Evolutionary conservation across 2,888 invertebrate genomes (phyloP).

Genomic region (Lamellibrachia satsuma): DNA sequence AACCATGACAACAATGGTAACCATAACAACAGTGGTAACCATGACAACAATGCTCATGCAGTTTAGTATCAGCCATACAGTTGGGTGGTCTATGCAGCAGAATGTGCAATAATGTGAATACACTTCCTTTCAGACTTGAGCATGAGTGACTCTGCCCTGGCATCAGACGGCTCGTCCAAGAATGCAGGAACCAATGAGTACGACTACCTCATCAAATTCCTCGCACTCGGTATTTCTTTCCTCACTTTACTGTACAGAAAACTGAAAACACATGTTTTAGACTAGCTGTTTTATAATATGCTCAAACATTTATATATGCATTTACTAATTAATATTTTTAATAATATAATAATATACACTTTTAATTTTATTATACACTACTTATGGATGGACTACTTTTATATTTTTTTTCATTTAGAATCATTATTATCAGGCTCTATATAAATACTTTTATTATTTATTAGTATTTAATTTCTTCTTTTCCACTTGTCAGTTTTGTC

Average conservation of each 20-base stretch:
- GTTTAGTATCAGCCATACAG: neutral
- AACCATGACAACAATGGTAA: neutral
- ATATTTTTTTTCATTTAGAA: too few relatives aligned
- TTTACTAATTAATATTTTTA: too few relatives aligned
- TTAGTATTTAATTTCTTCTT: constrained; percentile 35
- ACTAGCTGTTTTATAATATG: too few relatives aligned
- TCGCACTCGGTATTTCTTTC: constrained; percentile 78
- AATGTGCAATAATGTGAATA: neutral
- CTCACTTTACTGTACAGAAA: neutral
- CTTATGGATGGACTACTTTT: too few relatives aligned
- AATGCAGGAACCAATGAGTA: constrained; percentile 71
- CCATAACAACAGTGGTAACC: neutral
- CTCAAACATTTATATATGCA: too few relatives aligned
- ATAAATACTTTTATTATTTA: too few relatives aligned
- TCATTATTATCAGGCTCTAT: too few relatives aligned
- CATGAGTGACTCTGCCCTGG: neutral
- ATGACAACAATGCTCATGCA: neutral
- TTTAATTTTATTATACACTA: too few relatives aligned
- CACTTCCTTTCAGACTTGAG: neutral
- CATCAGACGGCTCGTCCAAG: neutral
- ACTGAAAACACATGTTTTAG: too few relatives aligned
- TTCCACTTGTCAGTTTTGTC: neutral
- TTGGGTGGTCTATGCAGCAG: neutral
- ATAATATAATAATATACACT: too few relatives aligned
- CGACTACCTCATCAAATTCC: constrained; percentile 90